Percentiles rank a stretch among this genome's conserved stretches.
Evolutionary conservation across 92 coral and sea anemone species (phyloP).

Genomic region (Palythoa grandis): DNA sequence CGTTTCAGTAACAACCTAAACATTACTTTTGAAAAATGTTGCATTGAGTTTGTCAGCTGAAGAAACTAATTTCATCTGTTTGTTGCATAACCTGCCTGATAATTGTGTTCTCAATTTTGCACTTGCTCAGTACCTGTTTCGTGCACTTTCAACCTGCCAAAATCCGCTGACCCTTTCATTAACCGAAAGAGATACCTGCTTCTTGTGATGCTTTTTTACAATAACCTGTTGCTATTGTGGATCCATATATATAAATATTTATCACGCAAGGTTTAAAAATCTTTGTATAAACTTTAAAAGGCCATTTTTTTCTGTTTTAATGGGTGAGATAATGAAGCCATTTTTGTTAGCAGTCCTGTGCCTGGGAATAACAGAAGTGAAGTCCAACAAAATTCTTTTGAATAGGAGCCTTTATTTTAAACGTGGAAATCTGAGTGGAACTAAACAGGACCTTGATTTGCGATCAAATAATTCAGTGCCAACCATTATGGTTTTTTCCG

Average conservation of each 20-base stretch:
- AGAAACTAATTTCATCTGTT: too few species aligned
- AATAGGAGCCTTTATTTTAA: slow-evolving; percentile 25
- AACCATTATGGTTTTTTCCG: slow-evolving; percentile 22
- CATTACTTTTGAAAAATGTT: too few species aligned
- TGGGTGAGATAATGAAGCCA: slow-evolving; percentile 5
- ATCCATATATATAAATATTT: not conserved
- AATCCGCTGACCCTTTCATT: not conserved
- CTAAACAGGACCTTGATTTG: slow-evolving; percentile 25
- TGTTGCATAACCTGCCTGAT: too few species aligned
- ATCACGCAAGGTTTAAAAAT: not conserved
- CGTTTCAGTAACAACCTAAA: too few species aligned
- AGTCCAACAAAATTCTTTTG: not conserved
- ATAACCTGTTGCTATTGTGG: not conserved
- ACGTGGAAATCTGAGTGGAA: not conserved
- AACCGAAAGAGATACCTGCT: not conserved
- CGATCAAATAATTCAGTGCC: slow-evolving; percentile 38
- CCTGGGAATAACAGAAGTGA: slow-evolving; percentile 13
- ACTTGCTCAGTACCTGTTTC: not conserved
- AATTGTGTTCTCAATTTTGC: too few species aligned
- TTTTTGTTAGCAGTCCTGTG: slow-evolving; percentile 3
- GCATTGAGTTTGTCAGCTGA: too few species aligned
- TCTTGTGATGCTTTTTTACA: not conserved
- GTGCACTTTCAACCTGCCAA: not conserved
- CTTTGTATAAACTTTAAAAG: not conserved
- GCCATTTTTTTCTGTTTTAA: not conserved